These are phyloP conservation scores for Eunapius fragilis DNA, from an alignment of 37 sponge, comb jelly and placozoan species.

Conservation along the genomic window DNA sequence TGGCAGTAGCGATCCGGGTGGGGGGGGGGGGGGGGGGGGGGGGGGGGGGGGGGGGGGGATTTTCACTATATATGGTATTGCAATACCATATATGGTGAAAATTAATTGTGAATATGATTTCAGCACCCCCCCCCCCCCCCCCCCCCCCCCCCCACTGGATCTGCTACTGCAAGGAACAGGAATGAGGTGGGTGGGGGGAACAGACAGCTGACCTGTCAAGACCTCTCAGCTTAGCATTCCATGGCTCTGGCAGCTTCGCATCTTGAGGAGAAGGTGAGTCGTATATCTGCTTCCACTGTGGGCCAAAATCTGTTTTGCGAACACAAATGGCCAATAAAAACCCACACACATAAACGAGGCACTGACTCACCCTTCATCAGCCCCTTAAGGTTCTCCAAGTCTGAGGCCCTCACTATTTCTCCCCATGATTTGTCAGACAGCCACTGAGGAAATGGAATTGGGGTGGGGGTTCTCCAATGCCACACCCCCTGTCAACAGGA, in stretches of 20 bases:
- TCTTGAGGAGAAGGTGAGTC: slow-evolving; percentile 89
- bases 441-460: slow-evolving; percentile 97
- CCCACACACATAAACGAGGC: not conserved
- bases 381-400: slow-evolving; percentile 78
- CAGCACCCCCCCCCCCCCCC: too few relatives aligned
- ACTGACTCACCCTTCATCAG: slow-evolving; percentile 60
- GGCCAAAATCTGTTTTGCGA: slow-evolving; percentile 42
- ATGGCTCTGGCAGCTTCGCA: slow-evolving; percentile 73
- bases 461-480: slow-evolving; percentile 99
- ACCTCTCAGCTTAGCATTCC: slow-evolving; percentile 77
- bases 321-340: not conserved
- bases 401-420: slow-evolving; percentile 96
- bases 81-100: too few relatives aligned
- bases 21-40: too few relatives aligned
- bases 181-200: too few relatives aligned
- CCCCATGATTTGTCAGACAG: slow-evolving; percentile 97
- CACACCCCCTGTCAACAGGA: slow-evolving; percentile 98
- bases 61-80: too few relatives aligned
- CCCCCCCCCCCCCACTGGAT: too few relatives aligned
- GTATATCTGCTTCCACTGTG: slow-evolving; percentile 93
- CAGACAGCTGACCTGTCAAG: slow-evolving; percentile 77
- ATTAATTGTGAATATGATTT: too few relatives aligned
- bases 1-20: too few relatives aligned
- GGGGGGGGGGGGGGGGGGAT: too few relatives aligned
- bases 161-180: too few relatives aligned